Evolutionary conservation across 2,888 invertebrate species (phyloP).

Genomic region (Apomyelois bistriatella): DNA sequence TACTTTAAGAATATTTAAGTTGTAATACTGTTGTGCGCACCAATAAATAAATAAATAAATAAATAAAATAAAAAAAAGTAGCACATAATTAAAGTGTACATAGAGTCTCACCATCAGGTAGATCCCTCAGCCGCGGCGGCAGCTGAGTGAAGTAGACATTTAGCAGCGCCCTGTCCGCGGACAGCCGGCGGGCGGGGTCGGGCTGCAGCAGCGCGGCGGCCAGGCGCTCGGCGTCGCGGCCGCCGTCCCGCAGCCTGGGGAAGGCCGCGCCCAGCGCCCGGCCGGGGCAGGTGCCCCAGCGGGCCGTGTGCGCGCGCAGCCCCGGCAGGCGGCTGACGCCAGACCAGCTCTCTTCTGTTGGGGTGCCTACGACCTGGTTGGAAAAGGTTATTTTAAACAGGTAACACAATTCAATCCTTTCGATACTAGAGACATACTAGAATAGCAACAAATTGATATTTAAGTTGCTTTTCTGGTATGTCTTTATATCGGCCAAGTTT

Average conservation of each 20-base stretch:
- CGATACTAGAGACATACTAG: too few relatives aligned
- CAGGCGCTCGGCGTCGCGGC: constrained; percentile 92
- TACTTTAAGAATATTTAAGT: too few relatives aligned
- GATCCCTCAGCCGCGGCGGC: constrained; percentile 92
- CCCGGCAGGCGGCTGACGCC: constrained; percentile 93
- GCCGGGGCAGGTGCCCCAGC: constrained; percentile 84
- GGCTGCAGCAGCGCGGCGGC: constrained; percentile 91
- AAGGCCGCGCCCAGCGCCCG: constrained; percentile 91
- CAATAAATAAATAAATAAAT: too few relatives aligned
- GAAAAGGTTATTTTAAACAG: background rate
- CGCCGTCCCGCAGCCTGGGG: constrained; percentile 93
- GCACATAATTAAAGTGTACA: too few relatives aligned
- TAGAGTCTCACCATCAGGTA: constrained; percentile 97
- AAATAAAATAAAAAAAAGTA: too few relatives aligned
- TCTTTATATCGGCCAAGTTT: too few relatives aligned
- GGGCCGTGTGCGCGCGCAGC: constrained; percentile 84
- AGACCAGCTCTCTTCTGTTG: constrained; percentile 95
- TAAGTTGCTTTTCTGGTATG: too few relatives aligned
- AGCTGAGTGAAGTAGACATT: constrained; percentile 95
- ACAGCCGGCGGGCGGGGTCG: constrained; percentile 91
- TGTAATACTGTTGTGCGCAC: too few relatives aligned
- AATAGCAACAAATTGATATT: too few relatives aligned
- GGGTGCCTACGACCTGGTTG: constrained; percentile 92
- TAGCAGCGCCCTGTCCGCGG: constrained; percentile 91
- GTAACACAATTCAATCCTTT: background rate